Evolutionary conservation across 1,140 invertebrate species (phyloP).

Genomic region (Habropoda laboriosa): DNA sequence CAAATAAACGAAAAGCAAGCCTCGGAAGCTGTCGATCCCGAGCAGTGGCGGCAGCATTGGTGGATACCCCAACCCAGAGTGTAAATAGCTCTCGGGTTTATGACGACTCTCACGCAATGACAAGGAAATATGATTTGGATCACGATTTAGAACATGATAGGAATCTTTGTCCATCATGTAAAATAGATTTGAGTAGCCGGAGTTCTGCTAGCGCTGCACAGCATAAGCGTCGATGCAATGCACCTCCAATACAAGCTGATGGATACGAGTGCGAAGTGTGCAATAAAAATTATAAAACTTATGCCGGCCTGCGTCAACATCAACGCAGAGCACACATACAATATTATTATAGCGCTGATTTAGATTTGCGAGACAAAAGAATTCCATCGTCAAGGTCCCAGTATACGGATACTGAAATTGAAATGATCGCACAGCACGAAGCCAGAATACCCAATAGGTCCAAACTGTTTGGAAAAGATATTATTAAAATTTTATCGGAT

Average conservation of each 20-base stretch:
- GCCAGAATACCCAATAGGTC: slow-evolving; percentile 4
- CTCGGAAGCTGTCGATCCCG: slow-evolving; percentile 11
- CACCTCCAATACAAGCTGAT: background rate
- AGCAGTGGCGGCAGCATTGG: slow-evolving; percentile 13
- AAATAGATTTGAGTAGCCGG: background rate
- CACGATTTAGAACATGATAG: no score
- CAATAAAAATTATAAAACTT: background rate
- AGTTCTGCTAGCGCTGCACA: background rate
- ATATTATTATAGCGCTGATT: background rate
- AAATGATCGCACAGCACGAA: background rate
- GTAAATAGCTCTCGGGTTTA: background rate
- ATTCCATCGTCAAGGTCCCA: background rate
- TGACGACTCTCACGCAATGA: background rate
- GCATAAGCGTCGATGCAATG: background rate
- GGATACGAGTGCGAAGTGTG: background rate
- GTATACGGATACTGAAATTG: background rate
- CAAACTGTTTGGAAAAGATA: background rate
- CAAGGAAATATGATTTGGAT: background rate
- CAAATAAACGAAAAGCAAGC: background rate
- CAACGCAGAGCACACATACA: background rate
- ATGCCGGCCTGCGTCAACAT: background rate
- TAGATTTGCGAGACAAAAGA: background rate
- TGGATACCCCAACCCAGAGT: background rate
- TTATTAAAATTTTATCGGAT: background rate
- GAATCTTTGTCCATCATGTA: background rate